Evolutionary conservation across 2,888 invertebrate species (phyloP).

Genomic region (Perizoma flavofasciatum): DNA sequence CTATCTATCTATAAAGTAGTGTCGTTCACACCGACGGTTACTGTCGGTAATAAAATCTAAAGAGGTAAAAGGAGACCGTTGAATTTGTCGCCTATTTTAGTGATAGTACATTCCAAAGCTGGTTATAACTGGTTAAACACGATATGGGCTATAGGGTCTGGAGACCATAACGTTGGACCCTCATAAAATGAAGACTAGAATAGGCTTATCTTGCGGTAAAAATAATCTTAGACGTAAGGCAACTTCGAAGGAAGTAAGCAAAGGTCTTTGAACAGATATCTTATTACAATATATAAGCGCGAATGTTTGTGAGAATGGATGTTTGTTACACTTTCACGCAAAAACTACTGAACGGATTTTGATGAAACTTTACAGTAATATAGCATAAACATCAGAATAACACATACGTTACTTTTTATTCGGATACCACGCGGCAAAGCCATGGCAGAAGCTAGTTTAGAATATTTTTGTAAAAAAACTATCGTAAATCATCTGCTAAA

Average conservation of each 20-base stretch:
- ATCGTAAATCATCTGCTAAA: too few relatives aligned
- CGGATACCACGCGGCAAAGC: too few relatives aligned
- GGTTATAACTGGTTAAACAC: conserved; percentile 30
- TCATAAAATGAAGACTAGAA: conserved; percentile 25
- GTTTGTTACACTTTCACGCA: too few relatives aligned
- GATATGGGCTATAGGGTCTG: conserved; percentile 15
- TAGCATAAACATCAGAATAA: too few relatives aligned
- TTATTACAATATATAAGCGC: too few relatives aligned
- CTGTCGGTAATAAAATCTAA: conserved; percentile 19
- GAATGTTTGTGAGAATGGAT: too few relatives aligned
- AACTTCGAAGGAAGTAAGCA: not conserved
- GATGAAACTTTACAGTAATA: too few relatives aligned
- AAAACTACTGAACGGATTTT: too few relatives aligned
- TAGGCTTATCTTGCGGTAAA: conserved; percentile 22
- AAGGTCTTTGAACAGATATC: not conserved
- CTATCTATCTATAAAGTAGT: too few relatives aligned
- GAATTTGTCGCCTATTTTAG: conserved; percentile 18
- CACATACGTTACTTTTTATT: too few relatives aligned
- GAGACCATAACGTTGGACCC: conserved; percentile 23
- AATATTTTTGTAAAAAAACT: not conserved
- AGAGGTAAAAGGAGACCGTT: conserved; percentile 16
- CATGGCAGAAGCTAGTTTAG: too few relatives aligned
- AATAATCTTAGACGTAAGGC: conserved; percentile 25
- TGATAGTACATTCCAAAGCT: conserved; percentile 11
- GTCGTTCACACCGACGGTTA: too few relatives aligned